These are phyloP conservation scores for Tachycineta bicolor DNA, from an alignment of 2,113 vertebrate species.

Conservation along the genomic window DNA sequence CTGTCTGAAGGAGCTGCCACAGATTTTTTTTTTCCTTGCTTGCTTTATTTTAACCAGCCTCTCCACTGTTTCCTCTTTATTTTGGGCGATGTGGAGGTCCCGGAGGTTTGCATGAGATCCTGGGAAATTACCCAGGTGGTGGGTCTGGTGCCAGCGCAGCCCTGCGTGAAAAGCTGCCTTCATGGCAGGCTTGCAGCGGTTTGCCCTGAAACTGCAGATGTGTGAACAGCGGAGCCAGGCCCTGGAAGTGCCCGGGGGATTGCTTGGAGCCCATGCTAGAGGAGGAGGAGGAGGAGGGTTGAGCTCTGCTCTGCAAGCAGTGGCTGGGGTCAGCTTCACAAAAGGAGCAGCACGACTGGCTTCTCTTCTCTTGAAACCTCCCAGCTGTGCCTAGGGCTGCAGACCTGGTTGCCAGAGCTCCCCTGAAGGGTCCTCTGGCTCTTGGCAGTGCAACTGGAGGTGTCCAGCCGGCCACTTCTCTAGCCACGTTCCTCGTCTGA, in stretches of 20 bases:
- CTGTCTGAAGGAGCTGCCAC: background rate
- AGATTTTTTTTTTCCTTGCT: background rate
- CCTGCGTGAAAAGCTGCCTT: background rate
- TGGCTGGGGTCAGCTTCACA: background rate
- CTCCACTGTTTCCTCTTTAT: background rate
- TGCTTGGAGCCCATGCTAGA: background rate
- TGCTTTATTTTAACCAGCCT: background rate
- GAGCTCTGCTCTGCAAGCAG: background rate
- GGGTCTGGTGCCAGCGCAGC: background rate
- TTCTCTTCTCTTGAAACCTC: background rate
- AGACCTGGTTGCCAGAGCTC: background rate
- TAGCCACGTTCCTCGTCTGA: rapidly evolving
- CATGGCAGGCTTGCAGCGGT: background rate
- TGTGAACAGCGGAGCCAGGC: background rate
- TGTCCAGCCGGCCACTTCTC: background rate
- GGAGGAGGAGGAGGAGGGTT: background rate
- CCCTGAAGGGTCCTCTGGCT: background rate
- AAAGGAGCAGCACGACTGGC: background rate
- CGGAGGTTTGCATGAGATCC: background rate
- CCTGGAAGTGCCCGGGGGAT: background rate
- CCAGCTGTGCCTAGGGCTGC: background rate
- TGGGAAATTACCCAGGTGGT: constrained; percentile 17
- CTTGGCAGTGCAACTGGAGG: background rate
- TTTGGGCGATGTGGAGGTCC: background rate
- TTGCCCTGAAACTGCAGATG: constrained; percentile 47